Base-by-base conservation (phyloP, 2,888 invertebrate species). In the Himalopsyche kuldschensis region DNA sequence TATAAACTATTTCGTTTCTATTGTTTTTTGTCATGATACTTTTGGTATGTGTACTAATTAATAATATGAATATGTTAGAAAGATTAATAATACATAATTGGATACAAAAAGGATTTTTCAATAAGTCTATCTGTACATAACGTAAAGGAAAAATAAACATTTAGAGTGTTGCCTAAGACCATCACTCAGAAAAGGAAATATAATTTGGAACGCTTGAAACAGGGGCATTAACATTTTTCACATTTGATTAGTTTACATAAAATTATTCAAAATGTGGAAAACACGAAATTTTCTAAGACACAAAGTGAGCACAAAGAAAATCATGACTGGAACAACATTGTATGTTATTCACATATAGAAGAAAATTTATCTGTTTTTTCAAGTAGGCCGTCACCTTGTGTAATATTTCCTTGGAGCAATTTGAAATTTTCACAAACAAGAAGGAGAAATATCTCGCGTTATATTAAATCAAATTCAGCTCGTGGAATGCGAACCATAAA, bases 391-490 rank as follows among this genome's bases (percentile, higher is more conserved):
- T 75, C 76, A 75, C 30, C 2, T 75, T 75, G 35, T n/a, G n/a
- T 8, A 75, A 24, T n/a, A 31, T 75, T 75, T 77, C 20, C n/a
- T 4, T 0, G 11, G 31, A 32, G 46, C 46, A 41, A 24, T 31
- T 41, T 35, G 20, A 46, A 77, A 77, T 77, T 77, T 77, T 77
- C 77, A 77, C 41, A 77, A 77, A 77, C 46, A 55, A 55, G 55
- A 20, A 55, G 55, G 55, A 20, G 55, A 55, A 20, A 10, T 20
- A 20, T n/a, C 55, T 55, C 20, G 76, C 76, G 24, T 31, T 30
- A 30, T 46, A 35, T n/a, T 81, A 79, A 79, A 81, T 84, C 81
- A 81, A 75, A 79, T 24, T 69, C 47, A 48, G 81, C 30, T 32
- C 10, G 69, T 48, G 63, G 78, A 46, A n/a, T 48, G 63, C 20